Base-by-base conservation (phyloP, 1,140 invertebrate species). In the Tyrophagus putrescentiae region DNA sequence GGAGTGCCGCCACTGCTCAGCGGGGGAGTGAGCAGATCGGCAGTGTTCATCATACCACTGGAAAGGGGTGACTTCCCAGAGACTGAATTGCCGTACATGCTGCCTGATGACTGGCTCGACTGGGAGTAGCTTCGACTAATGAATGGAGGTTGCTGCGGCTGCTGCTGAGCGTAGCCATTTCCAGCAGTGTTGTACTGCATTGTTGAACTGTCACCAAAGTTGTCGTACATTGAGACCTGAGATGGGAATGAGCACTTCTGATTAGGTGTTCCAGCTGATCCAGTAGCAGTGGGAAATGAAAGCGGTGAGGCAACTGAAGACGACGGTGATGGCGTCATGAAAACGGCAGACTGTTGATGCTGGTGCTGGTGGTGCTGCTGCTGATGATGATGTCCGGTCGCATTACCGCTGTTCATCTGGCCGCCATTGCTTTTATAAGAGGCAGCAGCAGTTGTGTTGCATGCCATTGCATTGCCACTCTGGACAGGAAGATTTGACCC, bases 241-340 rank as follows among this genome's bases (percentile, higher is more conserved):
- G n/a, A n/a, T n/a, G n/a, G n/a, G n/a, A n/a, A n/a, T n/a, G 7
- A 13, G 31, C 45, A 48, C 21, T 48, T 48, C 18, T 21, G 7
- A 29, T 48, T 48, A 7, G 45, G 45, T 9, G 45, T 48, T 13
- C 45, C 21, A n/a, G n/a, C n/a, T 7, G 45, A 29, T 9, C 45
- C 45, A 9, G 7, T 48, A 7, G 7, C 45, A 6, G n/a, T n/a
- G n/a, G 7, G 23, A 48, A 48, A 48, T 18, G 45, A 29, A 13
- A 48, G 31, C 31, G 45, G 45, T 25, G 45, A 48, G 13, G 45
- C 45, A 21, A 48, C 31, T 29, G 45, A 48, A 7, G 45, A 48
- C 18, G 45, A 48, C 31, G 45, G 45, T 48, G 45, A 48, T 9
- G 45, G 45, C 7, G 45, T 48, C 45, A 48, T 48, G 45, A 48